Base-by-base conservation (phyloP, 2,113 vertebrate genomes). In the Butorides virescens region DNA sequence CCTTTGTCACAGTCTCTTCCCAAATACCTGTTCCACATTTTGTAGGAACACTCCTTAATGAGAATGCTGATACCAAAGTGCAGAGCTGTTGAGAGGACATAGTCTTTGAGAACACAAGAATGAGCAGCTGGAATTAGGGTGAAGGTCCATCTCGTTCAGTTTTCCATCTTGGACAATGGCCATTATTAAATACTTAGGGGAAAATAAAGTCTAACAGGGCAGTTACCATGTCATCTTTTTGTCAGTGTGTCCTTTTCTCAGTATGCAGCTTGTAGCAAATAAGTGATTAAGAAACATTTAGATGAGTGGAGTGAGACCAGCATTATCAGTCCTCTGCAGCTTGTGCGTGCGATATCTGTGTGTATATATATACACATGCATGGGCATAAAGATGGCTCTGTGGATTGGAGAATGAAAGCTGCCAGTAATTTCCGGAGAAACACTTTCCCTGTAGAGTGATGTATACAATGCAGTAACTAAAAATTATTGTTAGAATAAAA, bases 11-110 rank as follows among this genome's bases (percentile, higher is more conserved):
- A 65, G 20, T 23, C 47, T 76, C 10, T 86, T 83, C 19, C 46
- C 0, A 0, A 74, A 46, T 58, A 36, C 14, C 15, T 10, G 21
- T 84, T 87, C 22, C 0, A 2, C 1, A 1, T 76, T 74, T 66
- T 74, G 4, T 56, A 55, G 86, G 72, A 84, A 9, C 11, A 11
- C 13, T 49, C 2, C 34, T n/a, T 34, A 63, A 7, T 70, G 56
- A 59, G 55, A 74, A 39, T 0, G 2, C 14, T 8, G 20, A 81
- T 39, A 50, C 22, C 7, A 3, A 80, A 86, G 22, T 55, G 42
- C 23, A 47, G 61, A 67, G 66, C 61, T 94, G 22, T 68, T 62
- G 47, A 11, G 36, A 71, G 47, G 11, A 15, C 11, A 1, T 19
- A 34, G 21, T 46, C 29, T 50, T 79, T 61, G 39, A 68, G 49